Evolutionary conservation across 2,113 vertebrate genomes (phyloP).

Genomic region (Pardalotus punctatus): DNA sequence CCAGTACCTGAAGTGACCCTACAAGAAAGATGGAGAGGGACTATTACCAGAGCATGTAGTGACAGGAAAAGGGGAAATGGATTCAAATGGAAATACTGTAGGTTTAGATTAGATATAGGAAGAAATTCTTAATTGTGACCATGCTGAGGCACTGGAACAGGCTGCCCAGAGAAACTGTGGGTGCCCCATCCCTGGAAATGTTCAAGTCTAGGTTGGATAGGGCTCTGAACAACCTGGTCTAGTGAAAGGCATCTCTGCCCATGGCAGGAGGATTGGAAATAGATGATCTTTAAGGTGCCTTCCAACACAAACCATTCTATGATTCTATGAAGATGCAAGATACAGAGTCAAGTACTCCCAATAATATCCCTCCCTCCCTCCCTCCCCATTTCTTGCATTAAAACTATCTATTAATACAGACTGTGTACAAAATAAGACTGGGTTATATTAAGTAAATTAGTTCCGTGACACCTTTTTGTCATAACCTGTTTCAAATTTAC

Average conservation of each 20-base stretch:
- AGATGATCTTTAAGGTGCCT: background rate
- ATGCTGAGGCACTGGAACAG: background rate
- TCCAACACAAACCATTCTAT: background rate
- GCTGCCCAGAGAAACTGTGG: background rate
- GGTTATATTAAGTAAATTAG: background rate
- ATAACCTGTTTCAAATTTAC: background rate
- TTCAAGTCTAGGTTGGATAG: background rate
- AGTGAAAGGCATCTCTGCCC: background rate
- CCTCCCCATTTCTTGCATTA: background rate
- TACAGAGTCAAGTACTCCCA: background rate
- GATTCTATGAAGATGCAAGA: background rate
- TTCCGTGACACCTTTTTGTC: background rate
- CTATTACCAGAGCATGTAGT: background rate
- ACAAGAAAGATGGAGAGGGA: background rate
- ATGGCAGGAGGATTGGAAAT: background rate
- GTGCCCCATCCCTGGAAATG: background rate
- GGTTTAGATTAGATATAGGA: background rate
- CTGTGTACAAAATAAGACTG: background rate
- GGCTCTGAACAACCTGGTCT: background rate
- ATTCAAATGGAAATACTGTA: background rate
- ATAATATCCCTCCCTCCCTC: background rate
- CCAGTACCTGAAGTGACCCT: background rate
- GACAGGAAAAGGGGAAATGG: background rate
- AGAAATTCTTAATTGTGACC: background rate
- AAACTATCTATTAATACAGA: background rate